Base-by-base conservation (phyloP, 2,888 invertebrate genomes). In the Muscina levida region DNA sequence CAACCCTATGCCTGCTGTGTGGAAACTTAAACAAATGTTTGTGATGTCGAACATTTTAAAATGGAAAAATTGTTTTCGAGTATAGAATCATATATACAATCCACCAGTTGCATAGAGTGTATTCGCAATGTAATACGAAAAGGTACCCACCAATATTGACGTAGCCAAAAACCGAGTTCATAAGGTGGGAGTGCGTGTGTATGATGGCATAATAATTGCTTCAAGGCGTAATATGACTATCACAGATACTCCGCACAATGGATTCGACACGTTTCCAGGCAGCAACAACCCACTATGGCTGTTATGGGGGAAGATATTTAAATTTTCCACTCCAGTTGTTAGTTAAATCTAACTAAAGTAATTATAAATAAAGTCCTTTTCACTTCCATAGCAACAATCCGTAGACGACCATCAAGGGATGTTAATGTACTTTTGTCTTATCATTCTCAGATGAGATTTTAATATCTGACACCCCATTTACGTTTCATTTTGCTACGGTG, bases 21-120 rank as follows among this genome's bases (percentile, higher is more conserved):
- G 71, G 59, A 77, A 74, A 59, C 53, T 74, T 46, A 67, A 39
- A 74, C 77, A 74, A 80, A 71, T 77, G 67, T 77, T 77, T 67
- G 71, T 19, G 57, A 65, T 42, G 15, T 15, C 19, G 1, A 56
- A 17, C 53, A 19, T 39, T 62, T 59, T 39, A 15, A 6, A 31
- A 57, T 42, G 22, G 22, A 2, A 19, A 62, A 4, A 22, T 39
- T 22, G 22, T 11, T 39, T 39, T 11, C 22, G 22, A 6, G 19
- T 15, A 31, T 3, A 31, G 31, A 31, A 31, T 31, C 31, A 3
- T 5, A 62, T 59, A 39, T 65, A 3, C 11, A 31, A 74, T 77
- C 67, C 67, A 81, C 74, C 48, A 67, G 59, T 72, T 74, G 81
- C 71, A 59, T n/a, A 37, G 59, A 37, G 19, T 39, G 15, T 15